Evolutionary conservation across 2,113 vertebrate species (phyloP), one percentile per base, ranked within the genome.

Genomic region (Tyto alba): DNA sequence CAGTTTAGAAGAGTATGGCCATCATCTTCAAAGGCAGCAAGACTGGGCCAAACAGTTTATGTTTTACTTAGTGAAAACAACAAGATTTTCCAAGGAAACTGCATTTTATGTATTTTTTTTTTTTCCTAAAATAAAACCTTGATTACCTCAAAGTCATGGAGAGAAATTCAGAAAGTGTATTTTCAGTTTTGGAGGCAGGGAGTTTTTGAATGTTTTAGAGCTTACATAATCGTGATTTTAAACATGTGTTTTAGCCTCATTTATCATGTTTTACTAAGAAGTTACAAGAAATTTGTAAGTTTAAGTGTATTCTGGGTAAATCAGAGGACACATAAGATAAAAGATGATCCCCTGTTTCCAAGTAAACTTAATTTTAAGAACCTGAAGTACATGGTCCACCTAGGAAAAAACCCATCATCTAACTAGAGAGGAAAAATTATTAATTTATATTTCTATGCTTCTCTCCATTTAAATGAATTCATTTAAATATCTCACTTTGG

Each of bases 341-440:
- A 91, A 57, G 9, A 43, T 67, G 16, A 71, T 59, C 5, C 17
- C 13, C 22, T 60, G 14, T 43, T 89, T 32, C 20, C 64, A 74
- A 36, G 32, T 21, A 69, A 93, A 73, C 27, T 64, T 68, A 9
- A 73, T 81, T 95, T 87, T 62, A 87, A 78, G 69, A 81, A 86
- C 19, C n/a, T 71, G 40, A 77, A 43, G 25, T 63, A 53, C 14
- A 36, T 9, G 21, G 40, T 36, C 9, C 40, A 89, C 27, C 20
- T 56, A 52, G 45, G 2, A 57, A 74, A 71, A 47, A 5, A 0
- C 1, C 1, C 1, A 59, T 20, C 25, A 41, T 26, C 34, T 23
- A 45, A 13, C 55, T 53, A 68, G 27, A 64, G 40, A 20, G 27
- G 27, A 10, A 64, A 93, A 89, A 62, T 34, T 14, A 59, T 20